Evolutionary conservation across 2,888 invertebrate genomes (phyloP).

Genomic region (Parascotia fuliginaria): DNA sequence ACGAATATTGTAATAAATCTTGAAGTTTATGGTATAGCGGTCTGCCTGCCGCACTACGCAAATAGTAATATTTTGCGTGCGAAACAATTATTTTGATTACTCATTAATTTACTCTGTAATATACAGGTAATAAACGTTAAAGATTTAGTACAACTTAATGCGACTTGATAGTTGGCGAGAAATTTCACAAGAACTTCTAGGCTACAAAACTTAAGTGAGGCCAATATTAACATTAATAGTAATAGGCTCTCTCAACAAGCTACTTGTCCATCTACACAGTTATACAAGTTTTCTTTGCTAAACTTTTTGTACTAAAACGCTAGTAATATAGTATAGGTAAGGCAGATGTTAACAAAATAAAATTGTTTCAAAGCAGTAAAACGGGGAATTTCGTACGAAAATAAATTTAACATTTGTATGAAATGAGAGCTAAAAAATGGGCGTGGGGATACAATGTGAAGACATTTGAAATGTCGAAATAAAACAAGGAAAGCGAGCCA

Average conservation of each 20-base stretch:
- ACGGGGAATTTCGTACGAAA: conserved; percentile 29
- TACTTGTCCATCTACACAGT: not conserved
- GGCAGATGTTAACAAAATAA: conserved; percentile 32
- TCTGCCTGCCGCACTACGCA: no score
- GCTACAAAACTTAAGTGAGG: not conserved
- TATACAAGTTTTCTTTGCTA: no score
- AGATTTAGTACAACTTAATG: not conserved
- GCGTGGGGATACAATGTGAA: conserved; percentile 11
- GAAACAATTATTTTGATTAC: not conserved
- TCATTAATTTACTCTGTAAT: not conserved
- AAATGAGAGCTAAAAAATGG: conserved; percentile 31
- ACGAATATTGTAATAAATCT: no score
- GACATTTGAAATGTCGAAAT: conserved; percentile 25
- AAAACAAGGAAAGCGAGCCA: conserved; percentile 5
- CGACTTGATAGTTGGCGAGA: not conserved
- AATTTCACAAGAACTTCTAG: not conserved
- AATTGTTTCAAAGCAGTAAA: conserved; percentile 29
- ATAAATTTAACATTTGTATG: conserved; percentile 37
- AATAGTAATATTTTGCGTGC: no score
- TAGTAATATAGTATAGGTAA: conserved; percentile 23
- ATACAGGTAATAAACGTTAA: not conserved
- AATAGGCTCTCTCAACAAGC: conserved; percentile 13
- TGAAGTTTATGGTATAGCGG: no score
- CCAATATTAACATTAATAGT: conserved; percentile 7
- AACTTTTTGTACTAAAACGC: conserved; percentile 10